phyloP scores from a whole-genome alignment of 2,113 vertebrate genomes.

The Monarcha castaneiventris region DNA sequence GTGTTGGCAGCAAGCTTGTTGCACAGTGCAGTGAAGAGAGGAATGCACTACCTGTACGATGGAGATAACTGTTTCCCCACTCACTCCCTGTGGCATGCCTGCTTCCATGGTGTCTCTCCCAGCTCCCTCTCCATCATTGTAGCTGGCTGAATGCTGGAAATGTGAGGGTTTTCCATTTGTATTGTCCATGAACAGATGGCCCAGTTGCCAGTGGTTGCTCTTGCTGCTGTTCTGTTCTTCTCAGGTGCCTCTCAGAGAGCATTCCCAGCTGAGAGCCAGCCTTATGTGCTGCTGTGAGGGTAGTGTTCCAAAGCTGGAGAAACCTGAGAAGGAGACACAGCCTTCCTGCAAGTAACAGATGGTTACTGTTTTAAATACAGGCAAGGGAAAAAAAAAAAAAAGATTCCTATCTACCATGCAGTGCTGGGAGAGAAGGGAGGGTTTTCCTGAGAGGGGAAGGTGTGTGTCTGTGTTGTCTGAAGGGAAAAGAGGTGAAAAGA shows the following conservation, averaged over 20 bases:
- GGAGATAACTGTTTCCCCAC: background rate
- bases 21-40: fast-evolving
- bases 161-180: background rate
- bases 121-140: background rate
- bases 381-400: background rate
- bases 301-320: constrained; percentile 12
- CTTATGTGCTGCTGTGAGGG: background rate
- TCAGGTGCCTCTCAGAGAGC: background rate
- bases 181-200: background rate
- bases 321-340: constrained; percentile 66
- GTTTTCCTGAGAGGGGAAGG: background rate
- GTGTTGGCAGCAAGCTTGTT: background rate
- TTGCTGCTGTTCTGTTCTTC: background rate
- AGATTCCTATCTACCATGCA: constrained; percentile 58
- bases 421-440: background rate
- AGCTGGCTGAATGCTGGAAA: background rate
- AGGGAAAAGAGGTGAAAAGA: constrained; percentile 6
- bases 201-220: background rate
- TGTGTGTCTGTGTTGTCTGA: background rate
- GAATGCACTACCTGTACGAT: background rate
- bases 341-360: constrained; percentile 71
- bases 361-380: constrained; percentile 74
- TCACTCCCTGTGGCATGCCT: background rate
- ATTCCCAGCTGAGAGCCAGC: constrained; percentile 16
- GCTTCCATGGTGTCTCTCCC: background rate